Conservation (phyloP, 2,797 vertebrate species). For the Myoxocephalus aenaeus region DNA sequence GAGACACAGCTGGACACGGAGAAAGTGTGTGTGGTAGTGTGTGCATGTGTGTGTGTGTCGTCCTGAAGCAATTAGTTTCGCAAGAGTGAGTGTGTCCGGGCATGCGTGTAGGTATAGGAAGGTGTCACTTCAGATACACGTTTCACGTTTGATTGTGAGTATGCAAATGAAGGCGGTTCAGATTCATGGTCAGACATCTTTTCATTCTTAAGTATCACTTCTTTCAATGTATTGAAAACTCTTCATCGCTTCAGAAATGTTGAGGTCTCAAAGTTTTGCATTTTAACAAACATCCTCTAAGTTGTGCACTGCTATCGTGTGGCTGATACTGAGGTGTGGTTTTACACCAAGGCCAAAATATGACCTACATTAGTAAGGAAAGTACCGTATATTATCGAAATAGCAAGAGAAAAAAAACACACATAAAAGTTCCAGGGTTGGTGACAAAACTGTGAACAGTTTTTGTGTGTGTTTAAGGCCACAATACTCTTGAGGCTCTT, state of each 20-base stretch:
- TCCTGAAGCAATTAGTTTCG: constrained; percentile 49
- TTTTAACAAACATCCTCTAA: neutral
- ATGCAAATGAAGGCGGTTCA: neutral
- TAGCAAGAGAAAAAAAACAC: neutral
- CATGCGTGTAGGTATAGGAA: constrained; percentile 2
- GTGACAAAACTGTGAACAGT: too few relatives aligned
- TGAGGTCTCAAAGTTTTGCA: neutral
- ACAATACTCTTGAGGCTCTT: neutral
- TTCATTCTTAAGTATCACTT: neutral
- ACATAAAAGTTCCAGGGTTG: neutral
- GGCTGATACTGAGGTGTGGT: neutral
- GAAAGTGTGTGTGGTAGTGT: constrained; percentile 57
- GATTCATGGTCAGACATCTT: constrained; percentile 8
- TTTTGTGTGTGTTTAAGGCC: neutral
- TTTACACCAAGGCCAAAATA: neutral
- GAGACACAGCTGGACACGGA: constrained; percentile 72
- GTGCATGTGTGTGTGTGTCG: constrained; percentile 32
- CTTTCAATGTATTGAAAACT: neutral
- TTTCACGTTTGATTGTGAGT: constrained; percentile 9
- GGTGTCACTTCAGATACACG: constrained; percentile 11
- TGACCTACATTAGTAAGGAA: neutral
- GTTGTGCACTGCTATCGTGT: neutral
- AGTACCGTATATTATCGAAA: neutral
- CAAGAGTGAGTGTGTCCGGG: constrained; percentile 25
- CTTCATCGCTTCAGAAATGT: neutral